Evolutionary conservation across 2,888 invertebrate species (phyloP).

Genomic region (Syritta pipiens): DNA sequence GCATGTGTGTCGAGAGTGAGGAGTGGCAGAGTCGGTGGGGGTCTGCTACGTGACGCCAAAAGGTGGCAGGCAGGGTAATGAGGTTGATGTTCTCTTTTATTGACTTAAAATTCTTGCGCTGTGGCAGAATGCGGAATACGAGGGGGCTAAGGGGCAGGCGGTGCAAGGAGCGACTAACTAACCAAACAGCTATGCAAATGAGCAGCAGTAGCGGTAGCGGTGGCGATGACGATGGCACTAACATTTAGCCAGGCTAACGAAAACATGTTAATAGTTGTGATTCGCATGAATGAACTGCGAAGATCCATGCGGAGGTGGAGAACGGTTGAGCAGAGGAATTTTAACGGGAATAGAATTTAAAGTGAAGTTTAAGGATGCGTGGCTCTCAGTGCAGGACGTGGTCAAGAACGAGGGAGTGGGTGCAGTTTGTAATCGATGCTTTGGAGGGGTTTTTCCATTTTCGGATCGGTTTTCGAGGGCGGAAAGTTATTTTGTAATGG

Average conservation of each 20-base stretch:
- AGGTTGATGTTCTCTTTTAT: conserved; percentile 66
- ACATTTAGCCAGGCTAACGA: conserved; percentile 58
- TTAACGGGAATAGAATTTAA: conserved; percentile 36
- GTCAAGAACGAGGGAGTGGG: neutral
- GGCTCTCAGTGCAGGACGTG: neutral
- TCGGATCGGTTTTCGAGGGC: too few species aligned
- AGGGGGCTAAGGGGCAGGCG: too few species aligned
- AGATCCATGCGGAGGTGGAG: conserved; percentile 25
- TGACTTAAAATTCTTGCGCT: conserved; percentile 59
- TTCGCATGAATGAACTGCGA: conserved; percentile 58
- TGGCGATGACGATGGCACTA: conserved; percentile 53
- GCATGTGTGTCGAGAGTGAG: too few species aligned
- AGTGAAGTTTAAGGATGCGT: too few species aligned
- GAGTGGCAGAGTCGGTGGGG: conserved; percentile 33
- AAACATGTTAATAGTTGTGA: conserved; percentile 65
- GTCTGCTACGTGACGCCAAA: conserved; percentile 27
- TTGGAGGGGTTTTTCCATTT: too few species aligned
- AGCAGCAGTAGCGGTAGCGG: conserved; percentile 43
- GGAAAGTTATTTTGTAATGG: too few species aligned
- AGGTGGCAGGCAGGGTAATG: conserved; percentile 53
- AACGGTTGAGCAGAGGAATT: conserved; percentile 18
- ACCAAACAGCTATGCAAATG: conserved; percentile 66
- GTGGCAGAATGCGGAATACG: conserved; percentile 21
- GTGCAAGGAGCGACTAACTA: conserved; percentile 53
- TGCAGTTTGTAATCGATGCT: too few species aligned